phyloP scores from a whole-genome alignment of 2,888 invertebrate genomes.

The Pammene aurita region DNA sequence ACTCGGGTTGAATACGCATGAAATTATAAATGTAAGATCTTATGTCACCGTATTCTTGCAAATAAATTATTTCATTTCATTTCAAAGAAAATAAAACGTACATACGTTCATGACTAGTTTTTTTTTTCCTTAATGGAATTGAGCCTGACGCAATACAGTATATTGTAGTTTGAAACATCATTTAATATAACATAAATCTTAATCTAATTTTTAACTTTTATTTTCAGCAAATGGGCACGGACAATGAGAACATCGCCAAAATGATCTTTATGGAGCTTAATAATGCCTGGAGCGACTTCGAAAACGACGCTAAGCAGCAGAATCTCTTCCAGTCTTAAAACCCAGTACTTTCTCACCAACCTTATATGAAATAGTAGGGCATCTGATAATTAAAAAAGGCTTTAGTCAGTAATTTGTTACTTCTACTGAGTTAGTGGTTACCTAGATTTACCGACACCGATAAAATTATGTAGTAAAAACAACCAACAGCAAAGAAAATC shows the following conservation, averaged over 20 bases:
- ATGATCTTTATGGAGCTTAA: constrained; percentile 99
- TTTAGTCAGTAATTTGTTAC: background rate
- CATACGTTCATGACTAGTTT: too few relatives aligned
- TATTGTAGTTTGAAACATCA: too few relatives aligned
- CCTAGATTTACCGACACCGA: background rate
- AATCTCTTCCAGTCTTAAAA: constrained; percentile 79
- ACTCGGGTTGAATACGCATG: too few relatives aligned
- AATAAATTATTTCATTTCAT: too few relatives aligned
- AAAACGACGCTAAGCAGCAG: constrained; percentile 92
- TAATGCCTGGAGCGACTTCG: constrained; percentile 99
- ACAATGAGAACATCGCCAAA: constrained; percentile 96
- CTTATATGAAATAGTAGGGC: background rate
- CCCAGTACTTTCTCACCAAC: background rate
- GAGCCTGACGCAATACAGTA: too few relatives aligned
- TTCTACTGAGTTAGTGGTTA: background rate
- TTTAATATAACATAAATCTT: too few relatives aligned
- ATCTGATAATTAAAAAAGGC: background rate
- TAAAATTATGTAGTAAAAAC: background rate
- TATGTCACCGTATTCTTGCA: too few relatives aligned
- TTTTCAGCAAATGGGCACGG: constrained; percentile 93
- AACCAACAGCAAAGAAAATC: too few relatives aligned
- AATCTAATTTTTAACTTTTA: constrained; percentile 27
- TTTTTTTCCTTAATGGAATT: too few relatives aligned
- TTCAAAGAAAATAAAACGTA: too few relatives aligned
- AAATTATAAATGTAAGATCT: too few relatives aligned